A percentile compares a stretch with the other conserved stretches of the same genome.
Evolutionary conservation across 2,888 invertebrate species (phyloP).

Genomic region (Callyntrura guangdongensis): DNA sequence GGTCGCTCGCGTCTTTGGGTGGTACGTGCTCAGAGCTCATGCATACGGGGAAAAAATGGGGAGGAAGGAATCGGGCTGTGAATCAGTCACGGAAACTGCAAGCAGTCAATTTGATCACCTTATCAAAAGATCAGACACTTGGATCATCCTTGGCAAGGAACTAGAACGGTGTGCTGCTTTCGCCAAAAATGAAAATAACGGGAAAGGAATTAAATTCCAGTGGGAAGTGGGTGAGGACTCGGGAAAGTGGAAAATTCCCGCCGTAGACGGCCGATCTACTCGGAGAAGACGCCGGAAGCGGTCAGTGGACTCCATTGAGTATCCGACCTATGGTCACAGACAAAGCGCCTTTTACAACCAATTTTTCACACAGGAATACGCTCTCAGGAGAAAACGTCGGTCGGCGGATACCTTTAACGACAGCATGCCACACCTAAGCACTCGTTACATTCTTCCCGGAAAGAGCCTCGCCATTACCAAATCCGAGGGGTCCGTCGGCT

Average conservation of each 20-base stretch:
- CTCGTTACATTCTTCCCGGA: slow-evolving; percentile 12
- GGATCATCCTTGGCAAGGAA: slow-evolving; percentile 53
- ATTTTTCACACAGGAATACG: not conserved
- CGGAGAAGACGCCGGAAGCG: slow-evolving; percentile 14
- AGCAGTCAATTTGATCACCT: slow-evolving; percentile 36
- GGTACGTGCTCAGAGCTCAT: slow-evolving; percentile 49
- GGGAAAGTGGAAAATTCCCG: slow-evolving; percentile 48
- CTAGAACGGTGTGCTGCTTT: slow-evolving; percentile 7
- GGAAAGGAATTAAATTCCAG: slow-evolving; percentile 23
- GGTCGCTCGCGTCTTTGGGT: slow-evolving; percentile 37
- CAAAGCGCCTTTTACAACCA: not conserved
- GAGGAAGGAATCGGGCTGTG: not conserved
- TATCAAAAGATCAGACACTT: not conserved
- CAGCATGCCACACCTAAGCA: not conserved
- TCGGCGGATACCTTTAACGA: too few relatives aligned
- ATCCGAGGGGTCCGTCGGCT: slow-evolving; percentile 39
- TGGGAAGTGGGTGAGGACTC: slow-evolving; percentile 23
- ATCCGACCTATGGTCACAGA: not conserved
- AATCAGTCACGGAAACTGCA: too few relatives aligned
- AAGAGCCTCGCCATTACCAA: not conserved
- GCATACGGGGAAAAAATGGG: slow-evolving; percentile 47
- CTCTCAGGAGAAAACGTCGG: not conserved
- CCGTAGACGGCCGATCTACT: not conserved
- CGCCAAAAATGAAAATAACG: slow-evolving; percentile 28
- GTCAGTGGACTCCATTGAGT: not conserved